Base-by-base conservation (phyloP, 2,113 vertebrate genomes). In the Mirounga angustirostris region DNA sequence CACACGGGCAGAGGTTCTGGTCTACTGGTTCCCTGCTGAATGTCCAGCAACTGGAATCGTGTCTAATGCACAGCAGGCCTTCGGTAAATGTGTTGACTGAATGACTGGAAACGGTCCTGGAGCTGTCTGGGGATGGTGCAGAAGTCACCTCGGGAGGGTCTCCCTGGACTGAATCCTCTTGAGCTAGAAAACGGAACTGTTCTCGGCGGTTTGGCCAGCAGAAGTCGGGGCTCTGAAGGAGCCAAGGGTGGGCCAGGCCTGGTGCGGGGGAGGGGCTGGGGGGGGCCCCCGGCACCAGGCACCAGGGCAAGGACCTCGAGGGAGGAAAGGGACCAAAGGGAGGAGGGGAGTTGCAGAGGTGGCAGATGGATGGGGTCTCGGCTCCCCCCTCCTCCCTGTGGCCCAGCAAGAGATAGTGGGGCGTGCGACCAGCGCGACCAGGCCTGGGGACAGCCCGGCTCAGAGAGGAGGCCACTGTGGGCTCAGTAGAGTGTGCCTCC, bases 391-490 rank as follows among this genome's bases (percentile, higher is more conserved):
- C 9, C 52, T 83, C 56, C 24, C 50, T 59, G 54, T 18, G 28
- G 28, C 50, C 58, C 24, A 67, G 40, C 8, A 1, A 50, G n/a
- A 71, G 58, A 13, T 12, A 52, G 65, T 33, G 21, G 46, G 69
- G 15, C 3, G 5, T 50, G 10, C 22, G 0, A 4, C 18, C 56
- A 40, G 46, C 24, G 40, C 22, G 2, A 21, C 33, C 22, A 6
- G 54, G 43, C 18, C 36, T 4, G 0, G 30, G 78, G 71, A 43
- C 5, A 22, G 26, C 19, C 28, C 7, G 4, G 4, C 16, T 12
- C 10, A 0, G 3, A 63, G 18, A 61, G 73, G 36, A 63, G 92
- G 26, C 12, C 2, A 3, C 10, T 0, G n/a, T 4, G 6, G 46
- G 74, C 56, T 54, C 26, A 3, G 4, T 0, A 33, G 88, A 40